Evolutionary conservation across 1,140 invertebrate species (phyloP), one percentile per base, ranked within the genome.

Genomic region (Anastrepha obliqua): DNA sequence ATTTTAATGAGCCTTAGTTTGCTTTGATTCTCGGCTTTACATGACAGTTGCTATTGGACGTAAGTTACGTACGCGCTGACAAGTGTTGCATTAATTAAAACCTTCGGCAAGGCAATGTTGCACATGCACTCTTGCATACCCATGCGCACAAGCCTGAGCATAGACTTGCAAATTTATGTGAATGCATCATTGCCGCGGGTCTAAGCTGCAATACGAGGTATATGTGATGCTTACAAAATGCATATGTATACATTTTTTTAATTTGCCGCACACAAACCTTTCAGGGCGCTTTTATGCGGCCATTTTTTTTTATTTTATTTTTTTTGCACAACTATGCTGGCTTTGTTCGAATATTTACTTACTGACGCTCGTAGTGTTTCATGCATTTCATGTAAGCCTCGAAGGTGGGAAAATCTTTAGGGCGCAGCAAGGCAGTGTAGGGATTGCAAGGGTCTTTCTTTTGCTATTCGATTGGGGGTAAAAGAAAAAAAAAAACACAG

Each of bases 321-420:
- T 55, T 81, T 81, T 29, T 7, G 11, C 5, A 39, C 51, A 55
- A 55, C 11, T 67, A 6, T 39, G 64, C 64, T 5, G 20, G n/a
- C n/a, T 62, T 62, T 62, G n/a, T 62, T 62, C 15, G 60, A 62
- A 13, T 78, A 29, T 42, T 13, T 42, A 86, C 85, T 86, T 88
- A 86, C 67, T 88, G 58, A 58, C 65, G 85, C 58, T 89, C 70
- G 29, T 58, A 70, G 58, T n/a, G 47, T 51, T 87, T 89, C 81
- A 88, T 86, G 85, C 85, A 64, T 47, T 88, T 88, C 65, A 89
- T 87, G 51, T 87, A 89, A 9, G 81, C 81, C 62, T 89, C 86
- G 59, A 60, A 65, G 58, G 85, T 65, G 58, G 85, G 39, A 15
- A 86, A 86, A 47, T 86, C 85, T 13, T 55, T 7, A 29, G 58